phyloP scores from a whole-genome alignment of 1,140 invertebrate genomes.

The Eciton burchellii region DNA sequence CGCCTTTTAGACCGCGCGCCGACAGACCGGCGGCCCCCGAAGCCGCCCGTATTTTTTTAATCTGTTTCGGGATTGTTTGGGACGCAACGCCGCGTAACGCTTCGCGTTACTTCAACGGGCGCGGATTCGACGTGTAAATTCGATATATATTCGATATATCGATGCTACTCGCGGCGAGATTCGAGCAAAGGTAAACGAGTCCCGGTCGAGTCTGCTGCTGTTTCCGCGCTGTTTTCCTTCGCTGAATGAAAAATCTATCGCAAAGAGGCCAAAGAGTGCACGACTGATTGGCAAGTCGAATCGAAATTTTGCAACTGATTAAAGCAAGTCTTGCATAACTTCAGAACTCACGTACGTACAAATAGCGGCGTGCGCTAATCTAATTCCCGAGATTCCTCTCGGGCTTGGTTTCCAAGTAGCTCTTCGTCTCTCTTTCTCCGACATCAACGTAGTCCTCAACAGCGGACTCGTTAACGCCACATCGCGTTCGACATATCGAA shows the following conservation, averaged over 20 bases:
- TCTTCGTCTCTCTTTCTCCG: too few relatives aligned
- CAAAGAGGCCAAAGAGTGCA: background rate
- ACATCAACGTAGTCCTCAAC: too few relatives aligned
- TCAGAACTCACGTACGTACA: too few relatives aligned
- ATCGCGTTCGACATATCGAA: background rate
- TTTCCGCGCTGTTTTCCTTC: background rate
- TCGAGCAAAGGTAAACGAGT: background rate
- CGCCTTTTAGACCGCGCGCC: constrained; percentile 54
- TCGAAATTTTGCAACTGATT: too few relatives aligned
- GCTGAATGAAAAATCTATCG: background rate
- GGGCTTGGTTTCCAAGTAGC: too few relatives aligned
- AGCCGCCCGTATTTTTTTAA: constrained; percentile 56
- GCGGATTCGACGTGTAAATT: too few relatives aligned
- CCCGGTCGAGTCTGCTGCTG: background rate
- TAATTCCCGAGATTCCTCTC: background rate
- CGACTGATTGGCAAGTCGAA: background rate
- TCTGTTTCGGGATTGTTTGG: background rate
- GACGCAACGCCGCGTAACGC: constrained; percentile 7
- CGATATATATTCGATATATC: constrained; percentile 21
- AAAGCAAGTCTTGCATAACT: too few relatives aligned
- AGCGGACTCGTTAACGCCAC: background rate
- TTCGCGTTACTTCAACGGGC: constrained; percentile 21
- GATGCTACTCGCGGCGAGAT: background rate
- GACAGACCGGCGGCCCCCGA: constrained; percentile 37
- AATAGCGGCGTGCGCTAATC: background rate